Conservation (phyloP, 1,140 invertebrate genomes). For the Drosophila mayri region DNA sequence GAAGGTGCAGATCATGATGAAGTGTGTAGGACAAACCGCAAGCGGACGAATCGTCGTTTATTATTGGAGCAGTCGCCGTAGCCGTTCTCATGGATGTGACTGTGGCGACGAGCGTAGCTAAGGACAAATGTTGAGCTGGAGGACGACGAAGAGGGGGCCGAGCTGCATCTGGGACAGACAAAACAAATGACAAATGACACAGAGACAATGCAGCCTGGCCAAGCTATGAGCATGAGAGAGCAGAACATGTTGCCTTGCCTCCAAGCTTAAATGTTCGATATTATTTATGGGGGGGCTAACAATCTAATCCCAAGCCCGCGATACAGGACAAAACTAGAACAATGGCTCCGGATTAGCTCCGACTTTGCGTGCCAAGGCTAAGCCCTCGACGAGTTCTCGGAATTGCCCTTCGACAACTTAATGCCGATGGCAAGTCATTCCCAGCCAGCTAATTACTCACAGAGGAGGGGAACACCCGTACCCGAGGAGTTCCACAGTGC, state of each 20-base stretch:
- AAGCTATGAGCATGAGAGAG: neutral
- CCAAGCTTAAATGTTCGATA: constrained; percentile 21
- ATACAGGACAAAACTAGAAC: constrained; percentile 31
- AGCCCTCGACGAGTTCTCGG: constrained; percentile 22
- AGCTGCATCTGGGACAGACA: constrained; percentile 63
- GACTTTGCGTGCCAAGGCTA: constrained; percentile 64
- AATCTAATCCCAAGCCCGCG: neutral
- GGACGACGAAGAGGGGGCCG: constrained; percentile 54
- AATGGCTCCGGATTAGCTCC: constrained; percentile 42
- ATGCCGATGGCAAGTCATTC: constrained; percentile 51
- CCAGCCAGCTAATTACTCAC: constrained; percentile 68
- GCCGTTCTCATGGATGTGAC: constrained; percentile 66
- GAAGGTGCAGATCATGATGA: constrained; percentile 11
- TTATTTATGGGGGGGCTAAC: constrained; percentile 18
- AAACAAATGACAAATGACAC: constrained; percentile 32
- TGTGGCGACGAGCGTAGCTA: constrained; percentile 72
- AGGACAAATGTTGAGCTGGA: constrained; percentile 73
- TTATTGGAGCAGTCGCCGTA: constrained; percentile 54
- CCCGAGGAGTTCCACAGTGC: constrained; percentile 11
- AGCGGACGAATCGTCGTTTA: constrained; percentile 66
- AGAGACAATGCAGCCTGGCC: constrained; percentile 23
- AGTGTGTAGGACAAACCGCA: constrained; percentile 67
- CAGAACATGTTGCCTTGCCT: constrained; percentile 2
- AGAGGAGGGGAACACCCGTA: constrained; percentile 13
- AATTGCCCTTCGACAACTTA: constrained; percentile 61